A percentile compares a stretch with the other conserved stretches of the same genome.
These are phyloP conservation scores for Atopsyche davidsoni DNA, from an alignment of 1,140 invertebrate genomes.

Conservation along the genomic window DNA sequence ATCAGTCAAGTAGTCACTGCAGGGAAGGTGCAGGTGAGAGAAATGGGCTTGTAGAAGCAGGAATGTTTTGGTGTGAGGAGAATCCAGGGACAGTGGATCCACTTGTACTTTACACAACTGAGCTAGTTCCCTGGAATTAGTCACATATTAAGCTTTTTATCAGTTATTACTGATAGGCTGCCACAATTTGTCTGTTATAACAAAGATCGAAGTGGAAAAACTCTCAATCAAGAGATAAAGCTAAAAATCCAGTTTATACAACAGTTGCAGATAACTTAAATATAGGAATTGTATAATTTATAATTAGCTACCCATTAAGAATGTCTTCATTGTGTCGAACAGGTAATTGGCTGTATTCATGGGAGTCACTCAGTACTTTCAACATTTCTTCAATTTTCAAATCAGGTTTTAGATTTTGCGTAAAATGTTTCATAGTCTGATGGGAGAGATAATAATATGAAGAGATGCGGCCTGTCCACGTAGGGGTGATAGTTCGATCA, in stretches of 20 bases:
- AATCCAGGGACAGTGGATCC: conserved; percentile 70
- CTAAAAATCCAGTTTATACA: conserved; percentile 5
- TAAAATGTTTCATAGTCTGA: conserved; percentile 82
- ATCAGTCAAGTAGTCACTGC: conserved; percentile 93
- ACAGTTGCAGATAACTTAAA: conserved; percentile 17
- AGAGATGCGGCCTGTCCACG: conserved; percentile 86
- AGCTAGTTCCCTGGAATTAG: conserved; percentile 73
- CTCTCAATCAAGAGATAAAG: conserved; percentile 11
- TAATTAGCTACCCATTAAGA: conserved; percentile 71
- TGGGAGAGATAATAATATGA: conserved; percentile 98
- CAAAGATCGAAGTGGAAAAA: too few relatives aligned
- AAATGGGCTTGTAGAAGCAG: conserved; percentile 93
- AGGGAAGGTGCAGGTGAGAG: conserved; percentile 70
- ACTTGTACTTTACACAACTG: conserved; percentile 70
- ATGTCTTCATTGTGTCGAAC: conserved; percentile 98
- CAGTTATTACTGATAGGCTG: conserved; percentile 2
- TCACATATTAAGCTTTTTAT: conserved; percentile 26
- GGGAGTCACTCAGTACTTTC: conserved; percentile 71
- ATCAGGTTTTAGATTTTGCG: conserved; percentile 58
- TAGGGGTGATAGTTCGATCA: conserved; percentile 62
- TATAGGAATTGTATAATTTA: too few relatives aligned
- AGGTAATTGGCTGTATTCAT: conserved; percentile 92
- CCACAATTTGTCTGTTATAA: background rate
- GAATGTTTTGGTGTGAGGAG: conserved; percentile 90
- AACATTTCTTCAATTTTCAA: conserved; percentile 71